These are phyloP conservation scores for Strigamia maritima DNA, from an alignment of 2,888 invertebrate species.

Conservation along the genomic window DNA sequence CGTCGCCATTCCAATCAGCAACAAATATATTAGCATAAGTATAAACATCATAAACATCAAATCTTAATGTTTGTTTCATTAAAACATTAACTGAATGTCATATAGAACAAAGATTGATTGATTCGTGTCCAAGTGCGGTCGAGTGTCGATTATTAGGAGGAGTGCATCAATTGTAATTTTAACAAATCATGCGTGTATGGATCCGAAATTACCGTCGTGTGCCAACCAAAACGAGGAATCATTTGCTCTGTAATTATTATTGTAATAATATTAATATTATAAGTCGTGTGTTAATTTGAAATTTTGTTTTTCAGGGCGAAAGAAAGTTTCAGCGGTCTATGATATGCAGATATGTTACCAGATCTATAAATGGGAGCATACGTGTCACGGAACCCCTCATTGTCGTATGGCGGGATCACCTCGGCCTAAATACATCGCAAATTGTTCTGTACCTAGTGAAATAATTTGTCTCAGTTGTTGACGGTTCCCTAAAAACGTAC, in stretches of 20 bases:
- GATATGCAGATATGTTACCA: constrained; percentile 94
- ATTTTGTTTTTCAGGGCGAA: constrained; percentile 56
- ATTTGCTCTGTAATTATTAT: constrained; percentile 64
- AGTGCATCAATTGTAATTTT: constrained; percentile 74
- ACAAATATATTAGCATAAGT: constrained; percentile 27
- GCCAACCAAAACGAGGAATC: constrained; percentile 60
- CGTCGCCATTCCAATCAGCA: constrained; percentile 40
- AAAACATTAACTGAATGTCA: too few species aligned
- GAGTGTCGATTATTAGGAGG: constrained; percentile 66
- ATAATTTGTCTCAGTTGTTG: too few species aligned
- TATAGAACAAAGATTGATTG: constrained; percentile 30
- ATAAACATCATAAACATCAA: too few species aligned
- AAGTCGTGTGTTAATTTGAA: constrained; percentile 41
- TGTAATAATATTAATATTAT: background rate
- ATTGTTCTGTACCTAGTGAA: too few species aligned
- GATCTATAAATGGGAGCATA: too few species aligned
- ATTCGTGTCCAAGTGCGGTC: constrained; percentile 54
- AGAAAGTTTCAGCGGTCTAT: constrained; percentile 64
- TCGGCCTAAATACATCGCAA: constrained; percentile 70
- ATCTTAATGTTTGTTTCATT: too few species aligned
- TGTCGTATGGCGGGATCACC: constrained; percentile 78
- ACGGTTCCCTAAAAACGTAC: too few species aligned
- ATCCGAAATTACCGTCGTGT: constrained; percentile 64
- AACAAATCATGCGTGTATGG: constrained; percentile 76
- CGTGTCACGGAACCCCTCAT: too few species aligned